Evolutionary conservation across 2,888 invertebrate species (phyloP).

Genomic region (Gymnoscelis rufifasciata): DNA sequence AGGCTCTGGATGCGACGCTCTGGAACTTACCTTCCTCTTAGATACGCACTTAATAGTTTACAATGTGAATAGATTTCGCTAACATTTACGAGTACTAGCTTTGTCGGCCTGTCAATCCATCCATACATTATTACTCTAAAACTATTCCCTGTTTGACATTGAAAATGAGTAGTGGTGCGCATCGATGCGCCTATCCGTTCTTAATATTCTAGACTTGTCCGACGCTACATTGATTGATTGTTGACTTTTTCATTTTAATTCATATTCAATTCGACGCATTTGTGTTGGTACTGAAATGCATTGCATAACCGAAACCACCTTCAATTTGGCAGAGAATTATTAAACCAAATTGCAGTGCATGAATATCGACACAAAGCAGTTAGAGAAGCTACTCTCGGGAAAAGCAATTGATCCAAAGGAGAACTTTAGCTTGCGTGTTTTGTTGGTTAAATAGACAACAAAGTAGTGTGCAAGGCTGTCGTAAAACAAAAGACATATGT

Average conservation of each 20-base stretch:
- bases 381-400: too few relatives aligned
- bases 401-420: too few relatives aligned
- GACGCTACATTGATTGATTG: slow-evolving; percentile 8
- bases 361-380: too few relatives aligned
- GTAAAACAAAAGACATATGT: too few relatives aligned
- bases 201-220: slow-evolving; percentile 25
- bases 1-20: slow-evolving; percentile 24
- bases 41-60: neutral
- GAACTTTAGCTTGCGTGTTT: neutral
- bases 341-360: too few relatives aligned
- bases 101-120: too few relatives aligned
- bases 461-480: neutral
- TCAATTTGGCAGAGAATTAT: too few relatives aligned
- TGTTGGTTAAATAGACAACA: neutral
- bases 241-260: slow-evolving; percentile 6
- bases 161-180: slow-evolving; percentile 56
- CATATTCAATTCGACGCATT: neutral
- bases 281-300: neutral
- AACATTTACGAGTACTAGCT: too few relatives aligned
- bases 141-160: slow-evolving; percentile 39
- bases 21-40: slow-evolving; percentile 9
- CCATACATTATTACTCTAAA: neutral
- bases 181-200: slow-evolving; percentile 33
- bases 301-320: too few relatives aligned
- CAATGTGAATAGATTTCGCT: neutral